phyloP scores from a whole-genome alignment of 1,140 invertebrate genomes.

The Rhyzopertha dominica region DNA sequence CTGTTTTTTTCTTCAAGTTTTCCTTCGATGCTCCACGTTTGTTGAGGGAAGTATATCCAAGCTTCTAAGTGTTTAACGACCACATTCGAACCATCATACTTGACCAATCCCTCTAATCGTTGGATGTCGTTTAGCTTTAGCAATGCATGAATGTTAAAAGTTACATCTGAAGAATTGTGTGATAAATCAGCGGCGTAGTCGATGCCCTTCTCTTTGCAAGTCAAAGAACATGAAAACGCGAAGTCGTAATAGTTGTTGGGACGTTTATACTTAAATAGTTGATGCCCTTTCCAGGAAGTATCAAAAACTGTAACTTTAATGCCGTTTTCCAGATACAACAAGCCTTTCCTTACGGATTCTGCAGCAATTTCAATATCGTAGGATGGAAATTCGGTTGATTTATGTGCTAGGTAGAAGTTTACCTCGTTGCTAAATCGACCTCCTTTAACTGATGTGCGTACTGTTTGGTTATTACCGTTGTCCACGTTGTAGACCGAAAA shows the following conservation, averaged over 20 bases:
- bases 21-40: slow-evolving; percentile 6
- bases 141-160: slow-evolving; percentile 11
- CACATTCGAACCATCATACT: slow-evolving; percentile 3
- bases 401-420: too few species aligned
- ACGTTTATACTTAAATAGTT: slow-evolving; percentile 19
- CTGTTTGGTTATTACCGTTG: too few species aligned
- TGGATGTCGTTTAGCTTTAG: slow-evolving; percentile 15
- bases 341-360: too few species aligned
- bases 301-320: slow-evolving; percentile 9
- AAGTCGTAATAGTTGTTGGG: slow-evolving; percentile 6
- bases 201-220: slow-evolving; percentile 15
- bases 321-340: slow-evolving; percentile 16
- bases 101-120: slow-evolving; percentile 12
- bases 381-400: too few species aligned
- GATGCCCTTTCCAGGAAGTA: slow-evolving; percentile 15
- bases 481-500: too few species aligned
- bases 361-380: too few species aligned
- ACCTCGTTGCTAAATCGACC: too few species aligned
- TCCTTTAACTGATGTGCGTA: too few species aligned
- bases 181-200: slow-evolving; percentile 12
- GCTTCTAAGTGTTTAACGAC: slow-evolving; percentile 3
- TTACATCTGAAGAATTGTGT: slow-evolving; percentile 6
- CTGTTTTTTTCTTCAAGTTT: slow-evolving; percentile 1
- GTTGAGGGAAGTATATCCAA: slow-evolving; percentile 11
- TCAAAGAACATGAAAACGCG: slow-evolving; percentile 9